These are phyloP conservation scores for Tachina grossa DNA, from an alignment of 2,888 invertebrate species.

Conservation along the genomic window DNA sequence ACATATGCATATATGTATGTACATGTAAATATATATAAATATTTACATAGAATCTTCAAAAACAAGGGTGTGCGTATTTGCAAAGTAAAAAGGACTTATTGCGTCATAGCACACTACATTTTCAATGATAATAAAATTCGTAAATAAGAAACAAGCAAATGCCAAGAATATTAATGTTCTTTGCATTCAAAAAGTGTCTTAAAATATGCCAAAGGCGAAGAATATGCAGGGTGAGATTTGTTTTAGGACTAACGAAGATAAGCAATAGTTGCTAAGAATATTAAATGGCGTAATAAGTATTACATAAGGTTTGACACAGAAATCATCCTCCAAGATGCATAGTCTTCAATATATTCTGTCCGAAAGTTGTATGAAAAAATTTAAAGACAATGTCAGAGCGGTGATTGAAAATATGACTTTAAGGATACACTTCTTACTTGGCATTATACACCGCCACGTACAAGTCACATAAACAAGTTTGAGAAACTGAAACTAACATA, in stretches of 20 bases:
- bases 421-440: background rate
- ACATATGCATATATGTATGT: too few relatives aligned
- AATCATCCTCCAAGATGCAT: slow-evolving; percentile 29
- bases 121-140: slow-evolving; percentile 22
- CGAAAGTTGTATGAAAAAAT: background rate
- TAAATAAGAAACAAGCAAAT: slow-evolving; percentile 38
- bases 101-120: slow-evolving; percentile 57
- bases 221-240: slow-evolving; percentile 52
- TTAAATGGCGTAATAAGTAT: slow-evolving; percentile 37
- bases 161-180: slow-evolving; percentile 59
- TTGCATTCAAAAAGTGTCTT: slow-evolving; percentile 39
- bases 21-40: slow-evolving; percentile 6
- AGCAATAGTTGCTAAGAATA: slow-evolving; percentile 25
- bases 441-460: background rate
- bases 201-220: slow-evolving; percentile 15
- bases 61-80: background rate
- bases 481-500: too few relatives aligned
- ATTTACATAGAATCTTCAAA: slow-evolving; percentile 28
- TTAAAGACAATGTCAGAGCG: slow-evolving; percentile 17
- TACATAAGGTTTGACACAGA: slow-evolving; percentile 58
- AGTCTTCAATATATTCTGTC: slow-evolving; percentile 17
- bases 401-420: background rate
- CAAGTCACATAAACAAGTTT: background rate
- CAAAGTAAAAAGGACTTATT: slow-evolving; percentile 25
- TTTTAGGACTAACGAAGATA: slow-evolving; percentile 30